Conservation (phyloP, 2,113 vertebrate genomes). For the Lagopus leucura region DNA sequence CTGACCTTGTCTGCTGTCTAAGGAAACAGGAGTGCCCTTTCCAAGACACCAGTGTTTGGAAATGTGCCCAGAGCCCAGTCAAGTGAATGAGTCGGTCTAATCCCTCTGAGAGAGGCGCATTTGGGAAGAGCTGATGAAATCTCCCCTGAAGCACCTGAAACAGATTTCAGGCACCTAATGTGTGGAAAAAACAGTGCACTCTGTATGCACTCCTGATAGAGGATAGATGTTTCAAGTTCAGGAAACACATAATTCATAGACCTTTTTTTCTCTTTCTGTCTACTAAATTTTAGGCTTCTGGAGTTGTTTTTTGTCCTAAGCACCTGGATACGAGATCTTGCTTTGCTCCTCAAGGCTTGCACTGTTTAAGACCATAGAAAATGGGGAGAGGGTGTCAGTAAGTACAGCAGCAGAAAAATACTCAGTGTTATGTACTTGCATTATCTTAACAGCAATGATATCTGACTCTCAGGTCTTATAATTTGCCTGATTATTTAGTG, state of each 20-base stretch:
- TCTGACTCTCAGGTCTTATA: background rate
- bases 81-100: background rate
- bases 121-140: background rate
- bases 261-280: background rate
- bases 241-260: background rate
- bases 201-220: background rate
- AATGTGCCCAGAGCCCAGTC: background rate
- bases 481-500: background rate
- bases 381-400: background rate
- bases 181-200: background rate
- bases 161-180: background rate
- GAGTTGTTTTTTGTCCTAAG: background rate
- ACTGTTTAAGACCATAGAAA: accelerated
- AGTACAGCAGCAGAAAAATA: background rate
- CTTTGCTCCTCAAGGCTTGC: background rate
- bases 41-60: background rate
- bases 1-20: background rate
- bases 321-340: background rate
- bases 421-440: accelerated
- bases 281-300: background rate
- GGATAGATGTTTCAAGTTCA: background rate
- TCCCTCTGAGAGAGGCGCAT: background rate
- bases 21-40: background rate
- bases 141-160: background rate
- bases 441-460: background rate